A percentile compares a stretch with the other conserved stretches of the same genome.
Conservation (phyloP, 2,113 vertebrate genomes). For the Planiliza haematocheilus region DNA sequence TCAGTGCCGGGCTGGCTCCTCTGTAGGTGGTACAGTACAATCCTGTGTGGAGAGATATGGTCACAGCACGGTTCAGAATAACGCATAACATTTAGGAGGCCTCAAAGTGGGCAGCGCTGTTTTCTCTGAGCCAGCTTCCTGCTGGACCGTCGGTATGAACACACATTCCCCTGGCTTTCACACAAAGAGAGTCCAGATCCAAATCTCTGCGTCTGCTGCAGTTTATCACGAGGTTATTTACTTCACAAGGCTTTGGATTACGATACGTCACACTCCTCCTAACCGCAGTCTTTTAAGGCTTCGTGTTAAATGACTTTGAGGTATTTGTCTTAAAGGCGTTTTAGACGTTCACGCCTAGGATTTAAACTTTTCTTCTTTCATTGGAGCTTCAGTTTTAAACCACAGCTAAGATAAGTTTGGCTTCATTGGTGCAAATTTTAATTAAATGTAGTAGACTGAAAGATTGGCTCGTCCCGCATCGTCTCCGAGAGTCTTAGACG, state of each 20-base stretch:
- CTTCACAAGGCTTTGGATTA: not conserved
- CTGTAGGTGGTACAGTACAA: not conserved
- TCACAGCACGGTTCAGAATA: conserved; percentile 10
- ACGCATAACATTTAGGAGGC: not conserved
- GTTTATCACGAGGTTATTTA: conserved; percentile 8
- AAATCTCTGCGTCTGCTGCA: conserved; percentile 17
- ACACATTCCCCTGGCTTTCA: conserved; percentile 39
- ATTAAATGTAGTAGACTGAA: no score
- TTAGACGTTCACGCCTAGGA: not conserved
- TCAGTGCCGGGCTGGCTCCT: not conserved
- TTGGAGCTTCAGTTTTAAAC: no score
- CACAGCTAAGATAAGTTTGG: no score
- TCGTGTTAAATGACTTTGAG: not conserved
- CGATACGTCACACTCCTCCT: not conserved
- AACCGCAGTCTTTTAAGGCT: not conserved
- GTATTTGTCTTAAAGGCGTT: not conserved
- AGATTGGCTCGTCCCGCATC: no score
- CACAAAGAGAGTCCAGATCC: conserved; percentile 24
- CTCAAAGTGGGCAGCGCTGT: conserved; percentile 19
- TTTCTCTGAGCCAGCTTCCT: conserved; percentile 39
- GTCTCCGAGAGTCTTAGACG: no score
- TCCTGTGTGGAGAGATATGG: not conserved
- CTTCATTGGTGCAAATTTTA: no score
- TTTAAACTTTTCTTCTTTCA: no score
- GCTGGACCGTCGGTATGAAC: conserved; percentile 15